A percentile compares a stretch with the other conserved stretches of the same genome.
These are phyloP conservation scores for Myotis planiceps DNA, from an alignment of 2,797 vertebrate genomes.

Conservation along the genomic window DNA sequence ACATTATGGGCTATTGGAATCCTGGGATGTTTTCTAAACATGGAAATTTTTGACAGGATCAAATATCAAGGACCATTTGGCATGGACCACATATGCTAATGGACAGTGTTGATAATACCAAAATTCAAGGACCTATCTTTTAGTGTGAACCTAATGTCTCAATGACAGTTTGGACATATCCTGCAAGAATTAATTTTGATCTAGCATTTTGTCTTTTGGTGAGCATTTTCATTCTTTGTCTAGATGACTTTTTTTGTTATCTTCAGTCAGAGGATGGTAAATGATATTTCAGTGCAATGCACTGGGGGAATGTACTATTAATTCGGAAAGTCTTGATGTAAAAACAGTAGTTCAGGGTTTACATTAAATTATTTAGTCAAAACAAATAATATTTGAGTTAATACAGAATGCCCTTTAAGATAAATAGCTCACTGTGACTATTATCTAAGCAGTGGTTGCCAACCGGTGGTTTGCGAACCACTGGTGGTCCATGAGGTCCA, in stretches of 20 bases:
- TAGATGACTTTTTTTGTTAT: neutral
- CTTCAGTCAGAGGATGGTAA: neutral
- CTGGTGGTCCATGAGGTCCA: too few relatives aligned
- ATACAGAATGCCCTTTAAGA: neutral
- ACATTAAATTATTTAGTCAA: slow-evolving; percentile 43
- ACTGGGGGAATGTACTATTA: slow-evolving; percentile 41
- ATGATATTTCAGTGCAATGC: neutral
- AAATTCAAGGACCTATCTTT: neutral
- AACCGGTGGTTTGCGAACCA: too few relatives aligned
- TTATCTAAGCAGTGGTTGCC: neutral
- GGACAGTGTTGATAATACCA: too few relatives aligned
- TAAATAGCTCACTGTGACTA: neutral
- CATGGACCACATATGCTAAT: neutral
- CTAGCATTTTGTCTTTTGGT: neutral
- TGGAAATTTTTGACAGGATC: neutral
- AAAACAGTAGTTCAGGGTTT: slow-evolving; percentile 23
- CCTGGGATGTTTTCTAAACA: neutral
- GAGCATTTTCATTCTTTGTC: neutral
- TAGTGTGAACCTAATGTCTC: neutral
- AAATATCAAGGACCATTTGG: neutral
- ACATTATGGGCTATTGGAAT: neutral
- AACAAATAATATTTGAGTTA: slow-evolving; percentile 35
- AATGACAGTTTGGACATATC: neutral
- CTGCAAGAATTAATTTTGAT: neutral
- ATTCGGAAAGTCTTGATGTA: slow-evolving; percentile 49